Conservation (phyloP, 2,888 invertebrate species). For the Disparrhopalites patrizii region DNA sequence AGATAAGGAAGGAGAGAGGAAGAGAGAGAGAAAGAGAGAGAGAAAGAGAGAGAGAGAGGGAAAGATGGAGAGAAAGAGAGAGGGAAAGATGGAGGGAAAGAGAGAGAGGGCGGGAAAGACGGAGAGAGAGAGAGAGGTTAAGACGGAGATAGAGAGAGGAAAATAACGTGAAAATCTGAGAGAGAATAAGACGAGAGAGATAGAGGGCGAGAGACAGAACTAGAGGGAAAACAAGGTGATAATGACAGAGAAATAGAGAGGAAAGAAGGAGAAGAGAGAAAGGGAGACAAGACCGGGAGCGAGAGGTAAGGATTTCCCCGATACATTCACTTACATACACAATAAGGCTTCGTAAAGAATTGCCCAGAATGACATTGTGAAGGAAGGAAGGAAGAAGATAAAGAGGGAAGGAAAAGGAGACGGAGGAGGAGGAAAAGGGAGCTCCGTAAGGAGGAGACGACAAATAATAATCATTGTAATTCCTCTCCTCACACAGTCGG, state of each 20-base stretch:
- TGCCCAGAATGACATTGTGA: not conserved
- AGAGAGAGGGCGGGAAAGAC: too few species aligned
- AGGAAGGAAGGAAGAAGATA: not conserved
- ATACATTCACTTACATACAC: not conserved
- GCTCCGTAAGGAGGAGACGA: too few species aligned
- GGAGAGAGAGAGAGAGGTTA: not conserved
- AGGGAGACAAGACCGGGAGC: not conserved
- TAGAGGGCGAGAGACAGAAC: not conserved
- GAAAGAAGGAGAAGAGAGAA: not conserved
- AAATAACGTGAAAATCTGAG: too few species aligned
- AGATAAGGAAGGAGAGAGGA: not conserved
- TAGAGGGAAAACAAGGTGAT: not conserved
- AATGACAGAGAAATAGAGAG: not conserved
- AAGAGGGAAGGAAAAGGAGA: not conserved
- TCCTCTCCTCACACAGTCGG: too few species aligned
- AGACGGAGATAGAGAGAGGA: too few species aligned
- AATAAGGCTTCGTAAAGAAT: not conserved
- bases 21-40: not conserved
- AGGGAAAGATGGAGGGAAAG: too few species aligned
- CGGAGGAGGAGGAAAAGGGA: not conserved
- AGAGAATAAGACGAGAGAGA: too few species aligned
- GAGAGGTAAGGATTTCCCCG: not conserved
- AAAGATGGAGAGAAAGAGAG: too few species aligned
- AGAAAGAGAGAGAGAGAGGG: too few species aligned
- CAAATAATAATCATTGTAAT: too few species aligned